phyloP scores from a whole-genome alignment of 2,888 invertebrate species.

The Cosmia pyralina region DNA sequence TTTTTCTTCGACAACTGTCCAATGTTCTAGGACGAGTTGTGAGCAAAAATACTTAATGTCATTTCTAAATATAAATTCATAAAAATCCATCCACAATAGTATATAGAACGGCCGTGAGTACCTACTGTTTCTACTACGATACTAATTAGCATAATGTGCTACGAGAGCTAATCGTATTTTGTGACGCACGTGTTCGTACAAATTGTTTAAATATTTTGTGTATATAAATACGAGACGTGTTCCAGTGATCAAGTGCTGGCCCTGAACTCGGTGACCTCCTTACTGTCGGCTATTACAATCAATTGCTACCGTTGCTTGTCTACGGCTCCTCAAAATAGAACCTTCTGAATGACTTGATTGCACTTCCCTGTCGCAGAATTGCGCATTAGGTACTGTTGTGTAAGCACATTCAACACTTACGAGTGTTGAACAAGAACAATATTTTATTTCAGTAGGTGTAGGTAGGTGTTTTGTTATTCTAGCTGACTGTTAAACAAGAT shows the following conservation, averaged over 20 bases:
- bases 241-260: slow-evolving; percentile 72
- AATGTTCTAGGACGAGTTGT: not conserved
- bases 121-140: slow-evolving; percentile 53
- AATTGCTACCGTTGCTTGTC: slow-evolving; percentile 72
- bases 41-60: not conserved
- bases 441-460: slow-evolving; percentile 19
- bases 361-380: slow-evolving; percentile 66
- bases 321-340: slow-evolving; percentile 69
- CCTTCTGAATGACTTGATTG: slow-evolving; percentile 69
- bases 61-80: slow-evolving; percentile 26
- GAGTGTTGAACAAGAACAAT: slow-evolving; percentile 13
- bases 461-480: not conserved
- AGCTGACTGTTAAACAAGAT: slow-evolving; percentile 8
- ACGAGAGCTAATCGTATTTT: slow-evolving; percentile 61
- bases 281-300: slow-evolving; percentile 73
- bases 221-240: slow-evolving; percentile 73
- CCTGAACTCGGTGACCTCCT: slow-evolving; percentile 81
- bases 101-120: slow-evolving; percentile 53
- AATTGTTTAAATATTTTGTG: slow-evolving; percentile 74
- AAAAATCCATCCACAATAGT: not conserved
- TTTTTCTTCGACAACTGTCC: not conserved
- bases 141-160: slow-evolving; percentile 72
- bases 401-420: slow-evolving; percentile 30
- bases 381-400: slow-evolving; percentile 47
- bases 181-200: slow-evolving; percentile 73